Percentiles rank a stretch among this genome's conserved stretches.
phyloP scores from a whole-genome alignment of 2,797 vertebrate species.

The Falco concolor region DNA sequence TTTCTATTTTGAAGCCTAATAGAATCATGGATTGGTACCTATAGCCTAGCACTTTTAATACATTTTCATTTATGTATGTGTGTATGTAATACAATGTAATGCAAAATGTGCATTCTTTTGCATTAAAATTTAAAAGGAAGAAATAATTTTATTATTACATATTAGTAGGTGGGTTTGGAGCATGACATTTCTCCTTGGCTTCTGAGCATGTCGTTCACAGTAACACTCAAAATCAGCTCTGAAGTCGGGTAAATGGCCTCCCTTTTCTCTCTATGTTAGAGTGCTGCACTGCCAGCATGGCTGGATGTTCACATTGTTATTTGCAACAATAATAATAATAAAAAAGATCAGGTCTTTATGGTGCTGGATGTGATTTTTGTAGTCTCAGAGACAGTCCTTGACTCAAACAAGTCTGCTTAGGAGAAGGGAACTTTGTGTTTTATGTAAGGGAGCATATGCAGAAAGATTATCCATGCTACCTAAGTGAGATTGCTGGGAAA shows the following conservation, averaged over 20 bases:
- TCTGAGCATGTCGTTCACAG: neutral
- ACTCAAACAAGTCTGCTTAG: neutral
- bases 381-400: neutral
- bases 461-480: neutral
- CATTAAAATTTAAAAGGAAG: neutral
- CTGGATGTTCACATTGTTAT: rapidly evolving
- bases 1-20: neutral
- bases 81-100: neutral
- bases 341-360: no score
- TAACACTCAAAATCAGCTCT: neutral
- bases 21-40: neutral
- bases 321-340: no score
- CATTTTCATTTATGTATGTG: neutral
- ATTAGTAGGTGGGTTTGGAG: neutral
- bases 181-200: neutral
- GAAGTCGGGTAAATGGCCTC: neutral
- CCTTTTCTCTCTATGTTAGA: rapidly evolving
- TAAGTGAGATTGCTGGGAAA: neutral
- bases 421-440: neutral
- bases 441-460: neutral
- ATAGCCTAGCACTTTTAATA: neutral
- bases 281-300: rapidly evolving
- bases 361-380: neutral
- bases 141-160: neutral
- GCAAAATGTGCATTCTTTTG: neutral